phyloP scores from a whole-genome alignment of 2,113 vertebrate species.

The Neogobius melanostomus region DNA sequence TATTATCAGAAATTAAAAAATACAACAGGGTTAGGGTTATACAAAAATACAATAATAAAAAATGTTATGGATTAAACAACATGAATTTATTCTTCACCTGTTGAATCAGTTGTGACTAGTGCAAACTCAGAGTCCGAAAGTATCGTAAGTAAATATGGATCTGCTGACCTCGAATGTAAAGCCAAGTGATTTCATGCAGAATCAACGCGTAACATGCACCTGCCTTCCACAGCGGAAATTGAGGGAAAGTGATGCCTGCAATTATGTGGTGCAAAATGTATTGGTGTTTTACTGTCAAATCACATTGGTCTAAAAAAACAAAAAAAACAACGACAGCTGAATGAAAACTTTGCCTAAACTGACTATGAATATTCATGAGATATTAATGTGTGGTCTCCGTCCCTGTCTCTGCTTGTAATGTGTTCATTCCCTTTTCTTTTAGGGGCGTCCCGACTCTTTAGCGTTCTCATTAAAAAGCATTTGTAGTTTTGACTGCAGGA shows the following conservation, averaged over 20 bases:
- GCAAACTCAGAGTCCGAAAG: too few relatives aligned
- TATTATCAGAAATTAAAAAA: too few relatives aligned
- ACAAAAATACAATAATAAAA: too few relatives aligned
- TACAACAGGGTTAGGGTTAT: too few relatives aligned
- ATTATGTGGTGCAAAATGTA: background rate
- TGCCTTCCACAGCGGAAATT: conserved; percentile 16
- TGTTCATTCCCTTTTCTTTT: background rate
- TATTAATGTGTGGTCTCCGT: background rate
- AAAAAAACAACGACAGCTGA: too few relatives aligned
- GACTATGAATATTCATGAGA: background rate
- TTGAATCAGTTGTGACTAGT: too few relatives aligned
- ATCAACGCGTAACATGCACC: conserved; percentile 10
- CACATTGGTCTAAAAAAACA: too few relatives aligned
- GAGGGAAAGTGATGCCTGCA: background rate
- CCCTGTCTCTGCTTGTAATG: background rate
- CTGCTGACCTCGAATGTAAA: conserved; percentile 33
- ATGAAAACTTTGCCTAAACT: background rate
- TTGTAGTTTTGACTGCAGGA: conserved; percentile 47
- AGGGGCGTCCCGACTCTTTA: background rate
- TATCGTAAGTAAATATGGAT: conserved; percentile 5
- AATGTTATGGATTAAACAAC: too few relatives aligned
- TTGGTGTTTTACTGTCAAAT: conserved; percentile 10
- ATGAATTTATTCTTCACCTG: too few relatives aligned
- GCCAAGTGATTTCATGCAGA: conserved; percentile 18
- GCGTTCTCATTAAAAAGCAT: conserved; percentile 44